Evolutionary conservation across 2,888 invertebrate genomes (phyloP).

Genomic region (Lasioglossum figueresi): DNA sequence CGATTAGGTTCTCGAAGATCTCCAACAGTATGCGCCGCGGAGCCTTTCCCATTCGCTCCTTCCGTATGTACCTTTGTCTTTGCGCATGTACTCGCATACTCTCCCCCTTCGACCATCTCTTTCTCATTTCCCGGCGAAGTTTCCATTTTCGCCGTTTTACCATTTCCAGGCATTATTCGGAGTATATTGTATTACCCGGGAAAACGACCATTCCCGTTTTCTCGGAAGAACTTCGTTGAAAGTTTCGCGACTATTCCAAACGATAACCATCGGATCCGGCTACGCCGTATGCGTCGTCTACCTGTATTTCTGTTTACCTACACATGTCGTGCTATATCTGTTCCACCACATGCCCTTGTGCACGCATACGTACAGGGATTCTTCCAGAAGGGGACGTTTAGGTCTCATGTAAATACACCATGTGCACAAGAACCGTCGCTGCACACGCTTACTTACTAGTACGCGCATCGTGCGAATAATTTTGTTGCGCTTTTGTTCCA

Average conservation of each 20-base stretch:
- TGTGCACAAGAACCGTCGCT: neutral
- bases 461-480: neutral
- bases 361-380: neutral
- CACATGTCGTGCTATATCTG: neutral
- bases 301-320: constrained; percentile 34
- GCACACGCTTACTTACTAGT: neutral
- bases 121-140: constrained; percentile 28
- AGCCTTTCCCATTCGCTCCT: constrained; percentile 24
- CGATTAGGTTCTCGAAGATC: neutral
- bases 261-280: constrained; percentile 61
- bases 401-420: neutral
- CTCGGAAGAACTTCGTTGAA: constrained; percentile 57
- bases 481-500: neutral
- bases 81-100: neutral
- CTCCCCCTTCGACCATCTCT: neutral
- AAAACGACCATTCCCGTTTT: constrained; percentile 54
- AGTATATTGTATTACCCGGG: constrained; percentile 55
- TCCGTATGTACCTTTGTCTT: neutral
- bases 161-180: constrained; percentile 52
- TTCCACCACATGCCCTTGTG: neutral
- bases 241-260: constrained; percentile 62
- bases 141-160: constrained; percentile 63
- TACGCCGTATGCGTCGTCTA: constrained; percentile 24
- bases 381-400: constrained; percentile 1
- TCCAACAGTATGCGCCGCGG: neutral